These are phyloP conservation scores for Ochropleura leucogaster DNA, from an alignment of 2,888 invertebrate species.

Conservation along the genomic window DNA sequence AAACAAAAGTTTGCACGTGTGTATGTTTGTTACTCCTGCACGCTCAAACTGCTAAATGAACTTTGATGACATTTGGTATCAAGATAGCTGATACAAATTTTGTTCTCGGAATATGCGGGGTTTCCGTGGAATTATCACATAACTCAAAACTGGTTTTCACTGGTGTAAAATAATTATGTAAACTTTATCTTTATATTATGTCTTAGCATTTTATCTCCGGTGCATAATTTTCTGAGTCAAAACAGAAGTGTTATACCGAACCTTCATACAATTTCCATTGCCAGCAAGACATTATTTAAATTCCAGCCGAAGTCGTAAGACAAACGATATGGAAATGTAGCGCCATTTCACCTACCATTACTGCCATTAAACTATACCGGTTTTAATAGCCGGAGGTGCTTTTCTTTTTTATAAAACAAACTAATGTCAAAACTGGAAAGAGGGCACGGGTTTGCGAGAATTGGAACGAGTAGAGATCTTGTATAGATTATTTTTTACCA, in stretches of 20 bases:
- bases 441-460: too few relatives aligned
- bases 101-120: too few relatives aligned
- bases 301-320: slow-evolving; percentile 12
- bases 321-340: slow-evolving; percentile 39
- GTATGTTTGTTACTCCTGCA: too few relatives aligned
- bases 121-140: too few relatives aligned
- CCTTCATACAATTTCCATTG: slow-evolving; percentile 8
- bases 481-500: too few relatives aligned
- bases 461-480: too few relatives aligned
- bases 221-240: neutral
- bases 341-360: slow-evolving; percentile 31
- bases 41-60: too few relatives aligned
- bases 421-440: neutral
- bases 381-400: neutral
- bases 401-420: neutral
- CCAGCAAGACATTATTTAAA: slow-evolving; percentile 16
- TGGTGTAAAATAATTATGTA: neutral
- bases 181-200: neutral
- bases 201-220: neutral
- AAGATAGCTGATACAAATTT: too few relatives aligned
- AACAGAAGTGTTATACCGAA: slow-evolving; percentile 1
- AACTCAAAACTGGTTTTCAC: too few relatives aligned
- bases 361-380: slow-evolving; percentile 6
- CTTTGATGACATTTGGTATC: too few relatives aligned
- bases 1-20: too few relatives aligned